Base-by-base conservation (phyloP, 1,140 invertebrate species). In the Microplitis mediator region DNA sequence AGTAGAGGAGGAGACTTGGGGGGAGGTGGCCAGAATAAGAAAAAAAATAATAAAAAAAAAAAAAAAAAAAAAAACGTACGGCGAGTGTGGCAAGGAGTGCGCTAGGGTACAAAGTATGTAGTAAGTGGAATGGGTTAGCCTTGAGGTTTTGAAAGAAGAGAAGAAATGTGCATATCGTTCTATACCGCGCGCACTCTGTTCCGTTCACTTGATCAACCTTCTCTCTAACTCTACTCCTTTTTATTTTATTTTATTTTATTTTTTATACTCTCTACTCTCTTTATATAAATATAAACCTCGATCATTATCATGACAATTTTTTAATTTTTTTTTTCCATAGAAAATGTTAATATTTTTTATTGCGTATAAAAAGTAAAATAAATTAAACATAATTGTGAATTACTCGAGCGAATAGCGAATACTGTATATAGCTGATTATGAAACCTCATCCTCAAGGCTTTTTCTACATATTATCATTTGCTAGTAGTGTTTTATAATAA, bases 41-140 rank as follows among this genome's bases (percentile, higher is more conserved):
- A 34, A 51, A 68, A 60, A 45, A 45, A 45, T 6, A 45, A 45
- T 45, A 45, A 45, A 5, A 45, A 45, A 6, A 45, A 45, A 45
- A 45, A 39, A 72, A 72, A 69, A 73, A 74, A 65, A 76, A 77
- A 72, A 77, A 75, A 66, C 51, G 71, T 71, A 76, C 75, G 23
- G 23, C 23, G 56, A 71, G 75, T 14, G 64, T 58, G 63, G 61
- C 69, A 51, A 65, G 64, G 73, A 77, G 74, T 76, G 71, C 73
- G 77, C 72, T 71, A 74, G 62, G 71, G 73, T 77, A 79, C 73
- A 75, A 76, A 76, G 76, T 76, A 70, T 70, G 70, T 77, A 45
- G 39, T 45, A 71, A 76, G 78, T 78, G 76, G 76, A 79, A 80
- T 80, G 78, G 76, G 75, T 80, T 80, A 79, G 79, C 79, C 79